phyloP scores from a whole-genome alignment of 2,888 invertebrate genomes.

The Schrankia costaestrigalis region DNA sequence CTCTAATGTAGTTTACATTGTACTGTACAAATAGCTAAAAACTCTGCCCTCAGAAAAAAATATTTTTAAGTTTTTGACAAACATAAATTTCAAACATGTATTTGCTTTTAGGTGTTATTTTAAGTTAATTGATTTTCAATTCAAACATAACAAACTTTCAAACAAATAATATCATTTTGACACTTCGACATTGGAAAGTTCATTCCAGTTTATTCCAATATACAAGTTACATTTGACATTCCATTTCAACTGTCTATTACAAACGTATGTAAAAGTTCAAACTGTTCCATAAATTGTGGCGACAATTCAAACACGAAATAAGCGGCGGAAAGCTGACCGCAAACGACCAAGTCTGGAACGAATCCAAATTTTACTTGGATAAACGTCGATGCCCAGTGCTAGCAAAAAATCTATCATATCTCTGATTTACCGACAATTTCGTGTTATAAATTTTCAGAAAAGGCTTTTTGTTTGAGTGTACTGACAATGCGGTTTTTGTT shows the following conservation, averaged over 20 bases:
- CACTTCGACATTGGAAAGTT: no score
- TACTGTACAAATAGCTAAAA: no score
- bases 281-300: slow-evolving; percentile 16
- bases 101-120: no score
- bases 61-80: no score
- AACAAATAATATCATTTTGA: no score
- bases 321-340: slow-evolving; percentile 34
- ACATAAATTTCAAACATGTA: no score
- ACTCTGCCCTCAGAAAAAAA: no score
- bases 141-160: no score
- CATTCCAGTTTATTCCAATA: no score
- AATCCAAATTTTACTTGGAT: slow-evolving; percentile 37
- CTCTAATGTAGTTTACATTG: no score
- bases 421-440: slow-evolving; percentile 17
- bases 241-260: slow-evolving; percentile 1
- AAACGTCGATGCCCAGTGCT: slow-evolving; percentile 34
- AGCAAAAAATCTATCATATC: slow-evolving; percentile 36
- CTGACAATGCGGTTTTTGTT: slow-evolving; percentile 1
- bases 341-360: slow-evolving; percentile 35
- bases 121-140: no score
- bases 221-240: no score
- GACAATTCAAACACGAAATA: slow-evolving; percentile 37
- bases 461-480: slow-evolving; percentile 9
- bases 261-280: slow-evolving; percentile 6
- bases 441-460: slow-evolving; percentile 22